Evolutionary conservation across 2,888 invertebrate species (phyloP).

Genomic region (Hetaerina titia): DNA sequence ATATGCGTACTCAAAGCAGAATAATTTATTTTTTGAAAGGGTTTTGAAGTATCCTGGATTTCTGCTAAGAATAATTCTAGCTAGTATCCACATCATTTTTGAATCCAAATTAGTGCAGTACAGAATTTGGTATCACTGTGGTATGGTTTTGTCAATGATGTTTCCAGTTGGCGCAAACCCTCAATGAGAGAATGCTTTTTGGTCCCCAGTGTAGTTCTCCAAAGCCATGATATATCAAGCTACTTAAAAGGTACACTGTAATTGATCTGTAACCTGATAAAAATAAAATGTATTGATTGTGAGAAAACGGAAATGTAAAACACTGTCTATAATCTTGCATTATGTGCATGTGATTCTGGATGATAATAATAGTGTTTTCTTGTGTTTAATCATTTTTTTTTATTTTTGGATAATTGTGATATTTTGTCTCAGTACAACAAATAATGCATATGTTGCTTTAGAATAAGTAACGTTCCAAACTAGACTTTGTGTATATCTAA

Average conservation of each 20-base stretch:
- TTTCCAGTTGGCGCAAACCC: background rate
- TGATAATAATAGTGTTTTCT: background rate
- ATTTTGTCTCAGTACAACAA: constrained; percentile 40
- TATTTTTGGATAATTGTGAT: background rate
- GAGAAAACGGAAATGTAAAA: background rate
- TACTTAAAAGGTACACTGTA: constrained; percentile 13
- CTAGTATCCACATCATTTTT: background rate
- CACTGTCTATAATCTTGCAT: background rate
- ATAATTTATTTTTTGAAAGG: background rate
- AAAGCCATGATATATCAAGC: background rate
- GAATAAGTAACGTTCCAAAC: constrained; percentile 25
- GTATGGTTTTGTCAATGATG: background rate
- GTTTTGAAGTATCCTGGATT: background rate
- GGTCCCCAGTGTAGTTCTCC: background rate
- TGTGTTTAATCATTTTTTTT: background rate
- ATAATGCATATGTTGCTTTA: background rate
- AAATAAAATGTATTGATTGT: background rate
- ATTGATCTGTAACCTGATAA: background rate
- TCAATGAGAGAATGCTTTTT: background rate
- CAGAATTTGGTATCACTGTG: background rate
- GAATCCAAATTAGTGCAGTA: background rate
- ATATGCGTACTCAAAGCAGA: constrained; percentile 35
- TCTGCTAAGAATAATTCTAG: background rate
- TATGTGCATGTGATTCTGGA: background rate
- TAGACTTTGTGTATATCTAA: constrained; percentile 39